Percentiles rank a stretch among this genome's conserved stretches.
phyloP scores from a whole-genome alignment of 2,888 invertebrate genomes.

The Caenorhabditis imperialis region DNA sequence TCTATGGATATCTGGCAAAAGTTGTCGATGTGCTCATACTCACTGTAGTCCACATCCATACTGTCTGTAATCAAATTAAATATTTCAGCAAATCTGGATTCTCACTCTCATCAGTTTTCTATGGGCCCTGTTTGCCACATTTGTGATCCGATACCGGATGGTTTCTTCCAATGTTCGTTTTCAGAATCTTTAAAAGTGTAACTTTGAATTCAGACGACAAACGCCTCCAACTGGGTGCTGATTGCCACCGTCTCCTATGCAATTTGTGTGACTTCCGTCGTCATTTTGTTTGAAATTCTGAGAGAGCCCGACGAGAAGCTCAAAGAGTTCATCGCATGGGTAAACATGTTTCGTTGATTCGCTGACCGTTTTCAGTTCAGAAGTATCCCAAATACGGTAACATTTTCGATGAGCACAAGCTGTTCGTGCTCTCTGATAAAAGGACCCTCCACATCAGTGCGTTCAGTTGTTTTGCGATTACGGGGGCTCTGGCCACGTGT shows the following conservation, averaged over 20 bases:
- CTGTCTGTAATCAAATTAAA: too few species aligned
- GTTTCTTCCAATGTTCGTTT: constrained; percentile 12
- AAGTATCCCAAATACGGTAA: constrained; percentile 31
- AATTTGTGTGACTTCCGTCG: not conserved
- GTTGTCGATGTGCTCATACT: constrained; percentile 16
- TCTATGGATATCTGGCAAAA: constrained; percentile 6
- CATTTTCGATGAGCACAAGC: constrained; percentile 3
- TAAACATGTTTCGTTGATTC: not conserved
- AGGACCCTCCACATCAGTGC: constrained; percentile 11
- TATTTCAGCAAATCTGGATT: constrained; percentile 25
- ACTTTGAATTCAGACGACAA: too few species aligned
- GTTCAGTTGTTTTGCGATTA: constrained; percentile 17
- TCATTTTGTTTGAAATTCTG: constrained; percentile 15
- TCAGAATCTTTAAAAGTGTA: too few species aligned
- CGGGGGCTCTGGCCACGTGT: constrained; percentile 8
- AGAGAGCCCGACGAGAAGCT: constrained; percentile 9
- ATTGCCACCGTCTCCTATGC: too few species aligned
- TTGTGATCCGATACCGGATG: constrained; percentile 19
- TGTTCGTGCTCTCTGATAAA: constrained; percentile 28
- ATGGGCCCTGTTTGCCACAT: constrained; percentile 19
- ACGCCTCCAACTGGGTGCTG: too few species aligned
- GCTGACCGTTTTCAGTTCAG: not conserved
- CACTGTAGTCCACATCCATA: too few species aligned
- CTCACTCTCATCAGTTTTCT: constrained; percentile 15
- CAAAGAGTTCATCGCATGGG: constrained; percentile 10